Conservation (phyloP, 2,797 vertebrate species). For the Otus scops region DNA sequence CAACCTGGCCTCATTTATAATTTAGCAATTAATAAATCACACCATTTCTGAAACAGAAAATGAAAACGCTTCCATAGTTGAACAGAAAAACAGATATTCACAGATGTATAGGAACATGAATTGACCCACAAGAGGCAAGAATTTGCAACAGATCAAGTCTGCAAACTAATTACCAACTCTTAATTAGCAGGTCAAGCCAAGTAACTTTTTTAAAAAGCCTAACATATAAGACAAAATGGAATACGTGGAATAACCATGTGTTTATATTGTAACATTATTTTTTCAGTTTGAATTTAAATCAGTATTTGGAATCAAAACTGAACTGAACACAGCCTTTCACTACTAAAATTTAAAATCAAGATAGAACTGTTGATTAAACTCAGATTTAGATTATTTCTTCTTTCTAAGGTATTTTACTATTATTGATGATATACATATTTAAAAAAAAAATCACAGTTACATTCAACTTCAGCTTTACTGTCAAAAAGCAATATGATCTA, state of each 20-base stretch:
- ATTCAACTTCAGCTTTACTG: not conserved
- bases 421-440: not conserved
- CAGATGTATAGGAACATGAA: not conserved
- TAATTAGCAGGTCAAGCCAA: not conserved
- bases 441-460: not conserved
- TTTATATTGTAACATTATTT: not conserved
- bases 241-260: not conserved
- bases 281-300: not conserved
- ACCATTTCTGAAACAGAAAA: not conserved
- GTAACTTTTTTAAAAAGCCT: not conserved
- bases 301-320: not conserved
- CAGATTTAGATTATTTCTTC: not conserved
- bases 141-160: not conserved
- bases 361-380: not conserved
- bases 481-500: not conserved
- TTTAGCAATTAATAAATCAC: not conserved
- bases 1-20: not conserved
- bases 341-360: not conserved
- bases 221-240: not conserved
- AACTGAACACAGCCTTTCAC: not conserved
- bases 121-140: not conserved
- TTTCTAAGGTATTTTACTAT: not conserved
- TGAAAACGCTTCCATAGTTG: not conserved
- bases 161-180: not conserved
- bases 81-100: not conserved